Percentiles rank a stretch among this genome's conserved stretches.
These are phyloP conservation scores for Heliconius hortense DNA, from an alignment of 2,888 invertebrate species.

Conservation along the genomic window DNA sequence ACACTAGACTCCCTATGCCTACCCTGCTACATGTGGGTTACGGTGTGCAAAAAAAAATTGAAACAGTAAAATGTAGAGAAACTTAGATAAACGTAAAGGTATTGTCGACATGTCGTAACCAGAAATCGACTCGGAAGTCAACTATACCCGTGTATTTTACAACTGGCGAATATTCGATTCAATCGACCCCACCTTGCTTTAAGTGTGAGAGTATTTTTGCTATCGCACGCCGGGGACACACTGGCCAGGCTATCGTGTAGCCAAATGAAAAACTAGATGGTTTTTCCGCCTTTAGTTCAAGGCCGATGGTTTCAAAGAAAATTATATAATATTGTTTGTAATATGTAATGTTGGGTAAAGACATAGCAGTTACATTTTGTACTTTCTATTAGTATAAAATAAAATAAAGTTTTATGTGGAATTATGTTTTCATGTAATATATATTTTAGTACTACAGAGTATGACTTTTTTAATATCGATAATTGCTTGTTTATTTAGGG, in stretches of 20 bases:
- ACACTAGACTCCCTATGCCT: too few species aligned
- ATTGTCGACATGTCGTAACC: constrained; percentile 12
- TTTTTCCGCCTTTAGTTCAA: constrained; percentile 31
- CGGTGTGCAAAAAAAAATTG: neutral
- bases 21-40: too few species aligned
- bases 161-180: constrained; percentile 54
- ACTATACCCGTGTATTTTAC: constrained; percentile 19
- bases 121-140: constrained; percentile 24
- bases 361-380: too few species aligned
- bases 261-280: constrained; percentile 40
- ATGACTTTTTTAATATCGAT: too few species aligned
- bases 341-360: neutral
- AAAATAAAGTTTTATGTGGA: neutral
- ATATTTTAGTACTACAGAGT: too few species aligned
- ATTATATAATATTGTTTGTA: neutral
- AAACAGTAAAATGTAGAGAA: constrained; percentile 13
- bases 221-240: constrained; percentile 55
- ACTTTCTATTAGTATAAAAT: neutral
- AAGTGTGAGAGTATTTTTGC: constrained; percentile 71
- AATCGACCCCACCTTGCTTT: constrained; percentile 59
- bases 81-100: constrained; percentile 26
- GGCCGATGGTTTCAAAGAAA: neutral
- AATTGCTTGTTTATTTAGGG: too few species aligned
- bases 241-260: constrained; percentile 47
- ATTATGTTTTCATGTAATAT: too few species aligned